Percentiles rank a stretch among this genome's conserved stretches.
phyloP scores from a whole-genome alignment of 2,113 vertebrate genomes.

The Manacus vitellinus region DNA sequence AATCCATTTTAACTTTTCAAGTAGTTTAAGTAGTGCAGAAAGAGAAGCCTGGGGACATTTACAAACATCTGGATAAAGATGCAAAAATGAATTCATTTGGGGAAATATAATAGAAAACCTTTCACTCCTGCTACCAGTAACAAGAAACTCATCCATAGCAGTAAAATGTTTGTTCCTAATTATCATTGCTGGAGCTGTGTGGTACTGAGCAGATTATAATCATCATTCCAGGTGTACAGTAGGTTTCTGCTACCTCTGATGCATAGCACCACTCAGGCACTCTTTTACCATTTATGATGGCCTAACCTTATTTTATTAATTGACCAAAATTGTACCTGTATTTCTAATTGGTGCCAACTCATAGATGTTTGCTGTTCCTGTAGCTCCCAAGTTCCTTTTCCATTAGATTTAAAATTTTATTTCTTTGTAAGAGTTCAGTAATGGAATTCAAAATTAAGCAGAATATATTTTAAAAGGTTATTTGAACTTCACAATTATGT shows the following conservation, averaged over 20 bases:
- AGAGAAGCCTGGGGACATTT: neutral
- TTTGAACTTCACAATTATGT: neutral
- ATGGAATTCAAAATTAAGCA: neutral
- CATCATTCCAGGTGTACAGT: neutral
- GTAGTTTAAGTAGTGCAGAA: neutral
- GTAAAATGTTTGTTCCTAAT: neutral
- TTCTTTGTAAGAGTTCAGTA: neutral
- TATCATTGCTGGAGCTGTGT: neutral
- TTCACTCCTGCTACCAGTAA: neutral
- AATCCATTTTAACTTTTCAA: neutral
- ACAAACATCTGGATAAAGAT: neutral
- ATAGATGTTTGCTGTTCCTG: neutral
- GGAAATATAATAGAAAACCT: neutral
- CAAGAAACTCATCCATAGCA: neutral
- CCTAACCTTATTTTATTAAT: neutral
- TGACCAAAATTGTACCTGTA: neutral
- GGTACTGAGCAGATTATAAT: neutral
- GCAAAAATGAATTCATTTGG: neutral
- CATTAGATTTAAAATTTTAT: neutral
- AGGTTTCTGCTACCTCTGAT: neutral
- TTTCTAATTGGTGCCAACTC: neutral
- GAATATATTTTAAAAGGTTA: neutral
- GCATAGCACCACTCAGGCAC: neutral
- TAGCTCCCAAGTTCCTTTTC: neutral
- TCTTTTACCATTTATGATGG: neutral